phyloP scores from a whole-genome alignment of 2,797 vertebrate species.

The Chrosomus eos region DNA sequence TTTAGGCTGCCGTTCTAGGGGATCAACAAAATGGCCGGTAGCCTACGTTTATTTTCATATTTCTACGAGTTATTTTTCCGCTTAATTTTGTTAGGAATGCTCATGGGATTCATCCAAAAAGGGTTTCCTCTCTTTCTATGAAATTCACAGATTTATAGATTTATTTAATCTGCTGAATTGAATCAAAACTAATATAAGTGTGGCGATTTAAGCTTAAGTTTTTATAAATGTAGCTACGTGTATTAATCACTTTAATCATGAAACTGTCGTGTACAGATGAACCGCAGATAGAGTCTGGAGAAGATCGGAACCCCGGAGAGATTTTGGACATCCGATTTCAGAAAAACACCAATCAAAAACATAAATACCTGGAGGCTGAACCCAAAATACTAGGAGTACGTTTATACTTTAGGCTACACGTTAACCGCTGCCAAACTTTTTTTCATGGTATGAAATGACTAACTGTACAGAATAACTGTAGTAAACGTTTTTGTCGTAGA shows the following conservation, averaged over 20 bases:
- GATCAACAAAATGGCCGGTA: background rate
- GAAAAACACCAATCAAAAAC: slow-evolving; percentile 58
- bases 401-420: background rate
- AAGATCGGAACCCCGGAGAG: background rate
- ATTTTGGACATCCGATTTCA: slow-evolving; percentile 71
- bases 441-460: background rate
- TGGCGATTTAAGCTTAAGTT: too few relatives aligned
- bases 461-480: background rate
- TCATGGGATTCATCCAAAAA: background rate
- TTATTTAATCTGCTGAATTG: too few relatives aligned
- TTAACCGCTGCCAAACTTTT: background rate
- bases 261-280: slow-evolving; percentile 12
- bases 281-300: background rate
- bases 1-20: background rate
- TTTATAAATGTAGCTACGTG: background rate
- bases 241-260: background rate
- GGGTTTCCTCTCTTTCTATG: background rate
- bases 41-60: background rate
- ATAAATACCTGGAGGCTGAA: slow-evolving; percentile 75
- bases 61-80: background rate
- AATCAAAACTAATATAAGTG: background rate
- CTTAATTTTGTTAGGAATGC: background rate
- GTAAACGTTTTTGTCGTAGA: background rate
- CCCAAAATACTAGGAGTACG: slow-evolving; percentile 75
- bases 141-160: background rate